A percentile compares a stretch with the other conserved stretches of the same genome.
Conservation (phyloP, 2,888 invertebrate species). For the Drosophila maculinotata region DNA sequence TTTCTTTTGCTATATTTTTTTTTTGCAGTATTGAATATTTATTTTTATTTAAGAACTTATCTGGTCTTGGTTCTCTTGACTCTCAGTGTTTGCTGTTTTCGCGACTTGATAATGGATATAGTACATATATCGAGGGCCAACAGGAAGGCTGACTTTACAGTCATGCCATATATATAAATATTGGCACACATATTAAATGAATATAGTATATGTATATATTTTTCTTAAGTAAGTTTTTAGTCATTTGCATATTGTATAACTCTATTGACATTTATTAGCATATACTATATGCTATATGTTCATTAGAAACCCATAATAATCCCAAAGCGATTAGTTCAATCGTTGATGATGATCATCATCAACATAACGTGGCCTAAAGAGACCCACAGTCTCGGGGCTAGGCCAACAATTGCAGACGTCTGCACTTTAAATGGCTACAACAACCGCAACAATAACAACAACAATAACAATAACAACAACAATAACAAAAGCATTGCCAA, state of each 20-base stretch:
- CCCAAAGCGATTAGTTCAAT: constrained; percentile 4
- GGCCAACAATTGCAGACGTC: constrained; percentile 46
- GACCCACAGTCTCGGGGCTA: constrained; percentile 16
- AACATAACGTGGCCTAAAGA: constrained; percentile 8
- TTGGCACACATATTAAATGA: neutral
- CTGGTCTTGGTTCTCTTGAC: neutral
- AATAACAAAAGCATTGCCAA: constrained; percentile 20
- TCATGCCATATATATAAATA: neutral
- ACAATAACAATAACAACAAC: constrained; percentile 4
- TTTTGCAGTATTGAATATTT: constrained; percentile 24
- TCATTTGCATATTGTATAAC: neutral
- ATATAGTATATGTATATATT: neutral
- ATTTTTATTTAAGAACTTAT: constrained; percentile 31
- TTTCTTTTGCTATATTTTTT: constrained; percentile 4
- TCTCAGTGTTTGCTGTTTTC: neutral
- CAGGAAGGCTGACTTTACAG: constrained; percentile 2
- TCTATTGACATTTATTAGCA: neutral
- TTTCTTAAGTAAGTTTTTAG: neutral
- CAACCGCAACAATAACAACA: constrained; percentile 17
- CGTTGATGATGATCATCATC: constrained; percentile 27
- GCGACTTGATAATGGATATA: neutral
- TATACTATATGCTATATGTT: constrained; percentile 5
- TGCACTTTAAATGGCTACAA: constrained; percentile 48
- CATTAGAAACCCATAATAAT: constrained; percentile 17
- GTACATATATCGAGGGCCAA: constrained; percentile 5